A percentile compares a stretch with the other conserved stretches of the same genome.
These are phyloP conservation scores for Orthochromis indermauri DNA, from an alignment of 2,113 vertebrate genomes.

Conservation along the genomic window DNA sequence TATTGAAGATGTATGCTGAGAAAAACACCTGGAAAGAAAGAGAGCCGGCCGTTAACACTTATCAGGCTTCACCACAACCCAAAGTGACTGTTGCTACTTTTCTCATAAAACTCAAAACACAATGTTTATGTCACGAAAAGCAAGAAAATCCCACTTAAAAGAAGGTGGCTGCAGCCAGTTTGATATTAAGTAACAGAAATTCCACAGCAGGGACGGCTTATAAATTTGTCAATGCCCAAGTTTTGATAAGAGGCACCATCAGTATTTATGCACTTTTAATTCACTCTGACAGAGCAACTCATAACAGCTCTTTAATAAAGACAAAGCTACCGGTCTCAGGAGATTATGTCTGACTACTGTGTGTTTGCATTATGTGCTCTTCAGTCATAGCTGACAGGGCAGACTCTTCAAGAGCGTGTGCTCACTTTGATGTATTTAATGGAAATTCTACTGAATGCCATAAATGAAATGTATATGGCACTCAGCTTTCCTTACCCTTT, in stretches of 20 bases:
- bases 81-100: background rate
- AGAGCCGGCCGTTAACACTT: background rate
- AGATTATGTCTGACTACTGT: background rate
- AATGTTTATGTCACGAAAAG: background rate
- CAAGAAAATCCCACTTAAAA: background rate
- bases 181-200: background rate
- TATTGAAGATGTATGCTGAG: conserved; percentile 99
- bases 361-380: background rate
- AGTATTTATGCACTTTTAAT: background rate
- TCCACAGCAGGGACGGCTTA: background rate
- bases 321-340: background rate
- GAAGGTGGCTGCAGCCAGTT: background rate
- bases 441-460: background rate
- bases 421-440: background rate
- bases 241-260: background rate
- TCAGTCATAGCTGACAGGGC: background rate
- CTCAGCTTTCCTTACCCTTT: background rate
- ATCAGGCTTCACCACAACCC: background rate
- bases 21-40: conserved; percentile 84
- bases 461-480: background rate
- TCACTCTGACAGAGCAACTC: background rate
- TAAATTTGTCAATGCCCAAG: background rate
- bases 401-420: background rate
- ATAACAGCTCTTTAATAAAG: background rate
- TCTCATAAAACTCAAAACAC: background rate